Conservation (phyloP, 1,140 invertebrate genomes). For the Rhopalosiphum maidis region DNA sequence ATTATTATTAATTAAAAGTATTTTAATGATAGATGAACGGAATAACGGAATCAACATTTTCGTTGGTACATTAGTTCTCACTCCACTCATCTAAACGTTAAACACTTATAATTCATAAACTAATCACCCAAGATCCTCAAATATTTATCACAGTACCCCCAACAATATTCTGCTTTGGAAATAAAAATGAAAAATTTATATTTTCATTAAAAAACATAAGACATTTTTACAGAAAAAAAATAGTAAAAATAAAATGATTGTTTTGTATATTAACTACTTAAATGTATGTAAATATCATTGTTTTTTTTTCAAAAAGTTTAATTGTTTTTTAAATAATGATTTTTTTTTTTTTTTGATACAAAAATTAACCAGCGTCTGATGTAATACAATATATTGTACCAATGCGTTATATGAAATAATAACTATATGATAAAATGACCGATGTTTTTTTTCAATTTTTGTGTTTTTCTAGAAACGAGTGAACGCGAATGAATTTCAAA, state of each 20-base stretch:
- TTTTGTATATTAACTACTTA: too few species aligned
- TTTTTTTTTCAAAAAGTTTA: too few species aligned
- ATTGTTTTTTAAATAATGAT: too few species aligned
- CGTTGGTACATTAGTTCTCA: background rate
- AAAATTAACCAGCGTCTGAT: too few species aligned
- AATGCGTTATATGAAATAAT: too few species aligned
- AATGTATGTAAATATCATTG: too few species aligned
- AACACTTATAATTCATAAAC: background rate
- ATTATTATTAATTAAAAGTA: background rate
- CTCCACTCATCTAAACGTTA: background rate
- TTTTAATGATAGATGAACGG: background rate
- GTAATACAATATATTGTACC: background rate
- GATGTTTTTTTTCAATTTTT: background rate
- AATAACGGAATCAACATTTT: background rate
- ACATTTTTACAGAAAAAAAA: background rate
- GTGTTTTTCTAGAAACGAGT: constrained; percentile 70
- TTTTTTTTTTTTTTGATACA: too few species aligned
- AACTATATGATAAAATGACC: background rate
- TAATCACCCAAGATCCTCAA: background rate
- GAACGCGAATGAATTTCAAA: constrained; percentile 75
- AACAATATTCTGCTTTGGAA: background rate
- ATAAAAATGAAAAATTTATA: background rate
- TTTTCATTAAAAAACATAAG: background rate
- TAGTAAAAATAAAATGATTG: too few species aligned
- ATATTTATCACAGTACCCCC: background rate